Percentiles rank a stretch among this genome's conserved stretches.
Conservation (phyloP, 2,113 vertebrate species). For the Recurvirostra avosetta region DNA sequence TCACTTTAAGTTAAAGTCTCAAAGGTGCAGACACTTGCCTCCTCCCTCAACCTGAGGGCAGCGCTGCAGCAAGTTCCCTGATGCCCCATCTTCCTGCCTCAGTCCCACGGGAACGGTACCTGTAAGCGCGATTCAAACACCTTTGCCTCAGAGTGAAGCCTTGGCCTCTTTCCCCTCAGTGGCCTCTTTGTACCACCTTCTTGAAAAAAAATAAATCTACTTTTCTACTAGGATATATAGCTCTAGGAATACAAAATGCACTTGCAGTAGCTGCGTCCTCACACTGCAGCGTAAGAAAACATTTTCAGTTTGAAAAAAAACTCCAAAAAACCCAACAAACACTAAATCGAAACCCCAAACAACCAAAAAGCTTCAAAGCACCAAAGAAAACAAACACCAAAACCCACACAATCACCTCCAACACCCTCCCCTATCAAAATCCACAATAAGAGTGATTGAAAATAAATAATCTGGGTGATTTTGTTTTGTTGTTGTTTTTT, state of each 20-base stretch:
- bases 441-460: neutral
- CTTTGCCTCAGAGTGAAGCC: rapidly evolving
- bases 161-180: neutral
- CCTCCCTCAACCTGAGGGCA: neutral
- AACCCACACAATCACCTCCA: neutral
- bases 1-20: neutral
- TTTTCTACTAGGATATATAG: neutral
- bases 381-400: neutral
- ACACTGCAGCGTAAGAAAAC: neutral
- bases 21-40: neutral
- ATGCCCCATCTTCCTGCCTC: neutral
- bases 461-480: neutral
- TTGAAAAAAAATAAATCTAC: neutral
- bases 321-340: no score
- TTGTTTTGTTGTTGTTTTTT: neutral
- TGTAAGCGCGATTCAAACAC: rapidly evolving
- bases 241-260: neutral
- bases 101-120: rapidly evolving
- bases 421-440: neutral
- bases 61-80: neutral
- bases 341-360: no score
- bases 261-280: neutral
- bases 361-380: neutral
- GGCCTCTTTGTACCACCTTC: neutral
- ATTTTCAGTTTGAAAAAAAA: neutral